Base-by-base conservation (phyloP, 2,797 vertebrate species). In the Oryzias dopingdopingensis region DNA sequence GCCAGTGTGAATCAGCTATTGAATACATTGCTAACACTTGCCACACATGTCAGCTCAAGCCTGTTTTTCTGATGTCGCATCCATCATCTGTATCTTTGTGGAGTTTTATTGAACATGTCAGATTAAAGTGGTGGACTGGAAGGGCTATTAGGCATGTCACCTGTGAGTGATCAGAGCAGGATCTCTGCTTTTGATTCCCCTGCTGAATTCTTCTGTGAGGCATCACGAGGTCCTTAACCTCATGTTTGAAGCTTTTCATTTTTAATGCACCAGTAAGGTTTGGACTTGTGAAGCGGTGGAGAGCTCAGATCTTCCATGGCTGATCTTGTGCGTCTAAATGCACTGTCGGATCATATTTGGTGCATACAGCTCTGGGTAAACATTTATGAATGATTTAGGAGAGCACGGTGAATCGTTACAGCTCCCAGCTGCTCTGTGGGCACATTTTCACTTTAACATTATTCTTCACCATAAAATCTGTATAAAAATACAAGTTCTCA, bases 341-440 rank as follows among this genome's bases (percentile, higher is more conserved):
- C 58, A 49, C 49, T 29, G 60, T 71, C 16, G 18, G 17, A 57
- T 49, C 67, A 65, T 63, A 75, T 82, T 83, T 74, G 66, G 79
- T 52, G 65, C 65, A 47, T 72, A 65, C 59, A 68, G 56, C 64
- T 37, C 76, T 66, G 62, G 55, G 75, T 86, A 85, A 89, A 86
- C 85, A 82, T 81, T 66, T 67, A 86, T 90, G 65, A 90, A 90
- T 89, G 85, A 90, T 89, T 87, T 65, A 89, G 56, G 50, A 62
- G 60, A 26, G n/a, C 49, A 41, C 56, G 67, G 59, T 59, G 60
- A 82, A 66, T 69, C 26, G 20, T 59, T 76, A 70, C 63, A 71
- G 65, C 57, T 72, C 43, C 46, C 70, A 79, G 66, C 59, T 74
- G 70, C 65, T 79, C 55, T 49, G 44, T 10, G 42, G 29, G 67